Percentiles rank a stretch among this genome's conserved stretches.
phyloP scores from a whole-genome alignment of 2,888 invertebrate genomes.

The Philereme transversata region DNA sequence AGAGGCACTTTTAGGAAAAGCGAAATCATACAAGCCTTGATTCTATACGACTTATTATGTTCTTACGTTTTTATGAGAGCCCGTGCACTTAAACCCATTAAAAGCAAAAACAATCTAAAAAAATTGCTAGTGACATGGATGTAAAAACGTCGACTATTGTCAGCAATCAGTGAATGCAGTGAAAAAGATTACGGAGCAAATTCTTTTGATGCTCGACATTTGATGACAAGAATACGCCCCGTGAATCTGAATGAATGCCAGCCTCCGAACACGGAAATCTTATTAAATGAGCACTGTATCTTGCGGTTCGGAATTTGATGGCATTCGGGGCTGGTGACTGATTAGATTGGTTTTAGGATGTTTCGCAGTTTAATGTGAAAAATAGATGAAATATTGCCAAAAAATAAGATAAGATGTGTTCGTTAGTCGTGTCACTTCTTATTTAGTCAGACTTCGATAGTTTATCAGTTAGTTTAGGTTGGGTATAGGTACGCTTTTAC shows the following conservation, averaged over 20 bases:
- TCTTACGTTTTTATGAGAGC: too few relatives aligned
- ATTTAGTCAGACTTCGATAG: neutral
- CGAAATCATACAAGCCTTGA: too few relatives aligned
- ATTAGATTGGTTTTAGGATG: constrained; percentile 16
- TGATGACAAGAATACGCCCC: constrained; percentile 35
- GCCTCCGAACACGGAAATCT: constrained; percentile 17
- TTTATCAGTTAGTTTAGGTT: neutral
- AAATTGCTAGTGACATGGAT: neutral
- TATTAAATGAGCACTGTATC: constrained; percentile 24
- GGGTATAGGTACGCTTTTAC: too few relatives aligned
- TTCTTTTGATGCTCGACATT: constrained; percentile 43
- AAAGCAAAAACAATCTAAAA: too few relatives aligned
- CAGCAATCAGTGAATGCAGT: constrained; percentile 43
- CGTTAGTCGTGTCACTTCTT: too few relatives aligned
- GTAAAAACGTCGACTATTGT: constrained; percentile 30
- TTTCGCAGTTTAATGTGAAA: neutral
- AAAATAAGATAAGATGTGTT: too few relatives aligned
- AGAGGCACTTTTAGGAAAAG: too few relatives aligned
- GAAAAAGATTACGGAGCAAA: constrained; percentile 39
- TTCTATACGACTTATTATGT: too few relatives aligned
- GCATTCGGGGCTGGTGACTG: constrained; percentile 14
- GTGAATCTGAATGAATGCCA: constrained; percentile 39
- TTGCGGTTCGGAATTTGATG: constrained; percentile 14
- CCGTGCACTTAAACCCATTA: too few relatives aligned
- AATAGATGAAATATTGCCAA: too few relatives aligned